Evolutionary conservation across 2,113 vertebrate genomes (phyloP).

Genomic region (Cyphomyrus discorhynchus): DNA sequence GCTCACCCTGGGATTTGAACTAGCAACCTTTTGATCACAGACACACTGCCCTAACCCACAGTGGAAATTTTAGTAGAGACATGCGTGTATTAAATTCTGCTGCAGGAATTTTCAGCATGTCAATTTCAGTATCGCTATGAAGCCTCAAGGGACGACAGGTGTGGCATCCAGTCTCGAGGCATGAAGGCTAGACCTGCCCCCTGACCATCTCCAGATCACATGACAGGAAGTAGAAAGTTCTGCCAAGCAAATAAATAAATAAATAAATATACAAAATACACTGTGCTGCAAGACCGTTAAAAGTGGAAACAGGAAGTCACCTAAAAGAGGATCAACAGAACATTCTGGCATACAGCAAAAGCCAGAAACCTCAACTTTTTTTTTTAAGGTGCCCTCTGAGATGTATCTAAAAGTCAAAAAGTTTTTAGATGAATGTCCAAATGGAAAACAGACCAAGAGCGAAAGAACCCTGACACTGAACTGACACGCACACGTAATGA

Average conservation of each 20-base stretch:
- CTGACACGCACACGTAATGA: not conserved
- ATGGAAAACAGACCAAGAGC: not conserved
- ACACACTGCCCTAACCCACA: not conserved
- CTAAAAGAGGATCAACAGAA: not conserved
- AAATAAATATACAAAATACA: not conserved
- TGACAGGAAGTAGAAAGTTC: not conserved
- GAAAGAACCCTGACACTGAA: not conserved
- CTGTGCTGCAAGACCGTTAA: not conserved
- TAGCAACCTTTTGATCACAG: not conserved
- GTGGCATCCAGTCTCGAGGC: not conserved
- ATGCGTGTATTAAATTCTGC: not conserved
- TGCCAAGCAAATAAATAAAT: not conserved
- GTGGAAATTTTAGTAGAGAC: not conserved
- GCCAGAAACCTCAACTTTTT: not conserved
- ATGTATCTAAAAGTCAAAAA: not conserved
- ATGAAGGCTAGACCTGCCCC: not conserved
- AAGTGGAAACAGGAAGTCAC: not conserved
- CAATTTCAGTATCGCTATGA: not conserved
- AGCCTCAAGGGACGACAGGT: not conserved
- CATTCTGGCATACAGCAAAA: not conserved
- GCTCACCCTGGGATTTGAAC: not conserved
- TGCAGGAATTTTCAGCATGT: not conserved
- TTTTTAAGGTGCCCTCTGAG: not conserved
- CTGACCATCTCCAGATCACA: not conserved
- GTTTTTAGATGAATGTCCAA: not conserved